Evolutionary conservation across 2,797 vertebrate genomes (phyloP), one percentile per base, ranked within the genome.

Genomic region (Kryptolebias ocellatus): DNA sequence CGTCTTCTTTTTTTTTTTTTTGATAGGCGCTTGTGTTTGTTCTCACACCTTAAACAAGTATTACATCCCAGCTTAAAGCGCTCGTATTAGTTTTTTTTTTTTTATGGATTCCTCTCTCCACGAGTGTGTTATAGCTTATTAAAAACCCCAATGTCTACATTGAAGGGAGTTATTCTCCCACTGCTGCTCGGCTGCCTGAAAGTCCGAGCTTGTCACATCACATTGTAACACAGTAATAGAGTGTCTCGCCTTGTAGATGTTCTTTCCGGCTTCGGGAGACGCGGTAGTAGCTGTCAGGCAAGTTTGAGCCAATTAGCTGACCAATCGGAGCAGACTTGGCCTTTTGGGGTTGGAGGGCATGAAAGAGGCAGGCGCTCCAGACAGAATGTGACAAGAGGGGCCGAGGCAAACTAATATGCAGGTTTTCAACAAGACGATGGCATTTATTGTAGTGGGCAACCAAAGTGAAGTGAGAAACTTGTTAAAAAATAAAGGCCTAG

Each of bases 281-380:
- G 28, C 7, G 8, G 28, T 2, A 45, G 49, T 9, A 50, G 52
- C 17, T 57, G 31, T 39, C 47, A 42, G 42, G 37, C n/a, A 53
- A 29, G 51, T 53, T 53, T 53, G 14, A 53, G n/a, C 51, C 42
- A 64, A 64, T 64, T 53, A 64, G 27, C 39, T 53, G 24, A 53
- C 55, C 49, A 60, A 24, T 24, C 65, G 53, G 37, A 59, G 28
- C 31, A 39, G 29, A 39, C 37, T 39, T 20, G 34, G 60, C 34
- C 14, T 31, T 27, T 27, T 12, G 55, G 47, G 31, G 3, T 29
- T 6, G 37, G 39, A 39, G 34, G 39, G n/a, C 15, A 31, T 11
- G 27, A 27, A 9, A 39, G 37, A 51, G 34, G 0, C 4, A 16
- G 20, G 18, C 18, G 17, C 37, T 61, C 20, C 24, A 52, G 20